Percentiles rank a stretch among this genome's conserved stretches.
These are phyloP conservation scores for Stegastes partitus DNA, from an alignment of 2,113 vertebrate species.

Conservation along the genomic window DNA sequence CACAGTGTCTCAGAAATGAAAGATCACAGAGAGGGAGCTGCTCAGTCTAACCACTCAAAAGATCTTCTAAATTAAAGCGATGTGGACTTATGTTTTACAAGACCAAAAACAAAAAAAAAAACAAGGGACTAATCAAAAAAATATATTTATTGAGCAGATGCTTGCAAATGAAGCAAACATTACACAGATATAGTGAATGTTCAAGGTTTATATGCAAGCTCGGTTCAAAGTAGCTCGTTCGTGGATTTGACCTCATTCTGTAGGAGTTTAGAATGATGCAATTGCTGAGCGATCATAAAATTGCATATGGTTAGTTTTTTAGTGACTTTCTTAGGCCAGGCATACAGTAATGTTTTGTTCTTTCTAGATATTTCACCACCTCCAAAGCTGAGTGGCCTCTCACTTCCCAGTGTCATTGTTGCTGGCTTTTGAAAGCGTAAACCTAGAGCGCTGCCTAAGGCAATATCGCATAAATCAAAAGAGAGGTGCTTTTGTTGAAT, in stretches of 20 bases:
- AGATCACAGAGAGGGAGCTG: constrained; percentile 52
- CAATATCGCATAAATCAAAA: constrained; percentile 37
- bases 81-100: constrained; percentile 19
- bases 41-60: constrained; percentile 32
- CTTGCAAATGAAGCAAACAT: constrained; percentile 23
- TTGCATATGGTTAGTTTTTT: constrained; percentile 21
- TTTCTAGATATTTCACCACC: constrained; percentile 16
- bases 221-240: neutral
- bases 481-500: constrained; percentile 50
- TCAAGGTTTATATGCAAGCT: constrained; percentile 39
- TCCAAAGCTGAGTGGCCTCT: constrained; percentile 6
- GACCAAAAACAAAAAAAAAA: constrained; percentile 8
- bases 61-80: constrained; percentile 21
- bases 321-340: constrained; percentile 13
- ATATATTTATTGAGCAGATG: constrained; percentile 37
- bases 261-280: neutral
- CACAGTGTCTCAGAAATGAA: constrained; percentile 34
- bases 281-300: constrained; percentile 10
- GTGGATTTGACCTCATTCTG: constrained; percentile 5
- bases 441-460: constrained; percentile 28
- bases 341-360: constrained; percentile 13
- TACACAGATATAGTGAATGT: constrained; percentile 27
- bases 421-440: constrained; percentile 37
- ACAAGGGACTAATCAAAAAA: neutral
- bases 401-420: constrained; percentile 36